phyloP scores from a whole-genome alignment of 2,888 invertebrate genomes.

The Willowsia nigromaculata region DNA sequence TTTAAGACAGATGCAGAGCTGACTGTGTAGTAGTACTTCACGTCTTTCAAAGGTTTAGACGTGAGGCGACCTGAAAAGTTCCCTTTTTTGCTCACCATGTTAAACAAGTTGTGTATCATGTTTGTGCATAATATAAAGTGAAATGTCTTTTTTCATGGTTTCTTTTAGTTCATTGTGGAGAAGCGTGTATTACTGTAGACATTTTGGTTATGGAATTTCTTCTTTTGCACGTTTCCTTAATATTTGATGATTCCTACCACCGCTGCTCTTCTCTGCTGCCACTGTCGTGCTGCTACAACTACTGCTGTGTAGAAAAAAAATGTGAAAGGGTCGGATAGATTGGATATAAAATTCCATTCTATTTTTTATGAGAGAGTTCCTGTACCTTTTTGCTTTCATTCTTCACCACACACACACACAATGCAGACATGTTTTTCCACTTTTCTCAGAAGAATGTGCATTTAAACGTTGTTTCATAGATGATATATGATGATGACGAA shows the following conservation, averaged over 20 bases:
- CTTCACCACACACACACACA: not conserved
- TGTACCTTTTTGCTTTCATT: not conserved
- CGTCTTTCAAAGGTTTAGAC: not conserved
- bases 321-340: not conserved
- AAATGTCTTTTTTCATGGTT: not conserved
- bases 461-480: not conserved
- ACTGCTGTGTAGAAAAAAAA: not conserved
- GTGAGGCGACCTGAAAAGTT: not conserved
- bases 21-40: not conserved
- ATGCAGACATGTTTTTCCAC: not conserved
- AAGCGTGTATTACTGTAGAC: not conserved
- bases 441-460: not conserved
- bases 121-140: not conserved
- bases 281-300: not conserved
- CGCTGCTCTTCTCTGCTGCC: not conserved
- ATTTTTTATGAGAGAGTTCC: not conserved
- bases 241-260: slow-evolving; percentile 2
- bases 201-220: slow-evolving; percentile 16
- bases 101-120: slow-evolving; percentile 7
- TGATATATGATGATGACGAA: not conserved
- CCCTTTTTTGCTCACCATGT: not conserved
- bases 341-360: not conserved
- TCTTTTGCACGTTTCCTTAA: slow-evolving; percentile 21
- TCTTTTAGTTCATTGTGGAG: not conserved
- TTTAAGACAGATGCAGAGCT: slow-evolving; percentile 44